phyloP scores from a whole-genome alignment of 2,113 vertebrate genomes.

The Zosterops borbonicus region DNA sequence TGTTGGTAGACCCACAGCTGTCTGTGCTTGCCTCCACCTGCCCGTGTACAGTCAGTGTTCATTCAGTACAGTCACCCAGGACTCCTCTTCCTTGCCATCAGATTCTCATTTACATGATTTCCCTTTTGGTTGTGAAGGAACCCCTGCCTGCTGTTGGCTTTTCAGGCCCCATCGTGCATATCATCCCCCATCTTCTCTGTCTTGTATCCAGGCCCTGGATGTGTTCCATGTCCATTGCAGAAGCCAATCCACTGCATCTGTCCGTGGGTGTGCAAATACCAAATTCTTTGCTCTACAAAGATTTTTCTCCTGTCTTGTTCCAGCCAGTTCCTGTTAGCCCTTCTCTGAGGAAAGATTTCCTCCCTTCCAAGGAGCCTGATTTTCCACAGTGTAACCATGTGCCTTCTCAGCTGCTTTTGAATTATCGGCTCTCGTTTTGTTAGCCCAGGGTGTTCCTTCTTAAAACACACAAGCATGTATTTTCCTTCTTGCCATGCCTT shows the following conservation, averaged over 20 bases:
- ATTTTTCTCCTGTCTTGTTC: neutral
- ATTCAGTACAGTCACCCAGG: neutral
- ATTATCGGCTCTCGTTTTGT: neutral
- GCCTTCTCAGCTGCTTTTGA: neutral
- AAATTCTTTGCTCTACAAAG: neutral
- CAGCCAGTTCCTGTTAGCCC: neutral
- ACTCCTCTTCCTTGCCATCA: neutral
- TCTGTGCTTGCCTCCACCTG: rapidly evolving
- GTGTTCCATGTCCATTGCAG: neutral
- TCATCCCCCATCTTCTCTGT: neutral
- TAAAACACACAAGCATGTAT: neutral
- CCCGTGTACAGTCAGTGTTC: neutral
- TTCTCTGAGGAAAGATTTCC: neutral
- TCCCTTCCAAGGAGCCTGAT: neutral
- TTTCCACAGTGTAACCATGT: neutral
- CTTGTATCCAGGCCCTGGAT: neutral
- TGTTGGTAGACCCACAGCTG: neutral
- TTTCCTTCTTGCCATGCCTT: neutral
- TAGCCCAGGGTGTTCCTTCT: neutral
- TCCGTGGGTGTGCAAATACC: neutral
- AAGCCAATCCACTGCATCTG: neutral
- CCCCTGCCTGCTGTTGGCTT: neutral
- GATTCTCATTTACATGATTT: neutral
- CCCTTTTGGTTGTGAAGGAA: neutral
- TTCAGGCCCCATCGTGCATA: rapidly evolving